Conservation (phyloP, 2,888 invertebrate genomes). For the Leptinotarsa juncta region DNA sequence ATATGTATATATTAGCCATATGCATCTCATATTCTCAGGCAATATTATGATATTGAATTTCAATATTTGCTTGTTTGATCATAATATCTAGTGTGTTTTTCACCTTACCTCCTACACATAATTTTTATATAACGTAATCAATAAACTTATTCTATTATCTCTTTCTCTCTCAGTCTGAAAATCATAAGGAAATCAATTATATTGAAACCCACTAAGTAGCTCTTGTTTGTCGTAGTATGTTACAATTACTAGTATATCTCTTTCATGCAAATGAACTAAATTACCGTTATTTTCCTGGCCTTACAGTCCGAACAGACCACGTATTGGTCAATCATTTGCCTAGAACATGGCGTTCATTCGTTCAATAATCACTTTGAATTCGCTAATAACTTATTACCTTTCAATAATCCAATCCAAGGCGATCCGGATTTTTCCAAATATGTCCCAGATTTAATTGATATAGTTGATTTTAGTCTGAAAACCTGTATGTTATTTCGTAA, state of each 20-base stretch:
- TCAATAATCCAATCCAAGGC: constrained; percentile 50
- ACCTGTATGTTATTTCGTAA: constrained; percentile 20
- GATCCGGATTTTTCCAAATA: constrained; percentile 42
- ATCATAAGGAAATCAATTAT: no score
- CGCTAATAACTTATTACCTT: constrained; percentile 44
- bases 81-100: no score
- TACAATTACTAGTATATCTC: neutral
- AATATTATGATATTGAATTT: no score
- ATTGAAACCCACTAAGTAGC: no score
- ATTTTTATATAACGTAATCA: no score
- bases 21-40: no score
- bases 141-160: no score
- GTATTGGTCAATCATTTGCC: constrained; percentile 40
- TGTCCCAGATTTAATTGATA: constrained; percentile 35
- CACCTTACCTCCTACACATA: no score
- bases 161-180: no score
- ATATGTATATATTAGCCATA: no score
- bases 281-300: constrained; percentile 35
- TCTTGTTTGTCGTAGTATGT: no score
- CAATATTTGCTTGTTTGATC: no score
- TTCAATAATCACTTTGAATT: constrained; percentile 45
- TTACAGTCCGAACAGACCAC: constrained; percentile 35
- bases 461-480: neutral
- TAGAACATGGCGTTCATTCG: constrained; percentile 36
- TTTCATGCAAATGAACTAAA: constrained; percentile 28